Percentiles rank a stretch among this genome's conserved stretches.
Conservation (phyloP, 1,140 invertebrate genomes). For the Zaprionus taronus region DNA sequence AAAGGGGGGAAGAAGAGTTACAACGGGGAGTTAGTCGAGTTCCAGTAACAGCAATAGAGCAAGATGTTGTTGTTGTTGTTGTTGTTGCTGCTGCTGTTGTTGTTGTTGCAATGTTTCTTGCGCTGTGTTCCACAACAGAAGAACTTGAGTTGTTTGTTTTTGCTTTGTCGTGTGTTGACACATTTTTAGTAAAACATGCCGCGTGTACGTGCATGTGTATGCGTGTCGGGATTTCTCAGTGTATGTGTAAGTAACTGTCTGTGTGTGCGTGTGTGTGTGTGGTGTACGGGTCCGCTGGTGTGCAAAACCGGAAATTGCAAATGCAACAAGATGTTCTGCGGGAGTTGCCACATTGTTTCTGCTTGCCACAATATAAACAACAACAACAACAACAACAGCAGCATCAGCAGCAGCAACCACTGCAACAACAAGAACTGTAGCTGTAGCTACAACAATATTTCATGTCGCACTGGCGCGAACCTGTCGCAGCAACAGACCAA, state of each 20-base stretch:
- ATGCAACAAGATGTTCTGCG: conserved; percentile 77
- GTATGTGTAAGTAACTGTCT: conserved; percentile 2
- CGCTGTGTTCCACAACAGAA: conserved; percentile 43
- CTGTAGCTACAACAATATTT: not conserved
- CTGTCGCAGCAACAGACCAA: not conserved
- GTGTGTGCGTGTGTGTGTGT: conserved; percentile 4
- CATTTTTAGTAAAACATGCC: conserved; percentile 63
- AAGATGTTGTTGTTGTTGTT: conserved; percentile 27
- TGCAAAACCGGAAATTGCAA: conserved; percentile 74
- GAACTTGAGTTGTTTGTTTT: conserved; percentile 77
- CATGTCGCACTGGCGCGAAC: conserved; percentile 2
- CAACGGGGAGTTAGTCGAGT: conserved; percentile 20
- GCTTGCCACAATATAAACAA: conserved; percentile 33
- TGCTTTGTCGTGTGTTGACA: conserved; percentile 76
- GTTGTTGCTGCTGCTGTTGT: conserved; percentile 9
- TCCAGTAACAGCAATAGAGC: conserved; percentile 29
- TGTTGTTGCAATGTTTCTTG: conserved; percentile 32
- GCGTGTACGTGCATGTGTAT: conserved; percentile 3
- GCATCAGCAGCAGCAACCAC: not conserved
- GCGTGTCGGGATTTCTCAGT: not conserved
- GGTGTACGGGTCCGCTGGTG: conserved; percentile 24
- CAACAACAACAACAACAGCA: not conserved
- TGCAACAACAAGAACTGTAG: not conserved
- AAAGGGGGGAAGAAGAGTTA: not conserved
- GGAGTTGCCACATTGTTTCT: conserved; percentile 58